Evolutionary conservation across 2,888 invertebrate genomes (phyloP).

Genomic region (Chesias legatella): DNA sequence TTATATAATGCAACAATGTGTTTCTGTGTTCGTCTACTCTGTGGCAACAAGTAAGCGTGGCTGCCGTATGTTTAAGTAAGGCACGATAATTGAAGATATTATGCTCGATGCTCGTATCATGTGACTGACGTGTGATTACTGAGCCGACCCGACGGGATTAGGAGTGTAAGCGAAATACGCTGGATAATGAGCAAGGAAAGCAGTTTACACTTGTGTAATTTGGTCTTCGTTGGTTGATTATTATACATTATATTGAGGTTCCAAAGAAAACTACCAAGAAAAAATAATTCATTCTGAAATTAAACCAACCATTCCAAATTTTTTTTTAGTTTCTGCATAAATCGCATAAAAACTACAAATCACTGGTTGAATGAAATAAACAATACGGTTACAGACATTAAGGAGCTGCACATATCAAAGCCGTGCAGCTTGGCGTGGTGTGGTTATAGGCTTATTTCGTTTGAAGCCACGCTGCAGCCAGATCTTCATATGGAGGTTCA

Average conservation of each 20-base stretch:
- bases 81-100: slow-evolving; percentile 79
- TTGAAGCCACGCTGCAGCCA: too few relatives aligned
- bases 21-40: slow-evolving; percentile 33
- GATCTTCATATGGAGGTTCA: too few relatives aligned
- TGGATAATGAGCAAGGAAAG: not conserved
- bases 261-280: not conserved
- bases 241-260: too few relatives aligned
- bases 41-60: slow-evolving; percentile 52
- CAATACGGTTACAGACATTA: too few relatives aligned
- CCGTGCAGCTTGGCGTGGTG: too few relatives aligned
- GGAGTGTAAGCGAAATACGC: slow-evolving; percentile 7
- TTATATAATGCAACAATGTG: slow-evolving; percentile 3
- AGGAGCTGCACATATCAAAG: too few relatives aligned
- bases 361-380: slow-evolving; percentile 54
- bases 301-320: slow-evolving; percentile 14
- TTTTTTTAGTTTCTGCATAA: too few relatives aligned
- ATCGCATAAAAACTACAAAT: slow-evolving; percentile 34
- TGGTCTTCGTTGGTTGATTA: too few relatives aligned
- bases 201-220: too few relatives aligned
- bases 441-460: too few relatives aligned
- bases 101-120: slow-evolving; percentile 67
- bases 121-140: slow-evolving; percentile 68
- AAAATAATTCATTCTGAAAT: slow-evolving; percentile 20
- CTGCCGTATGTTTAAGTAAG: slow-evolving; percentile 76
- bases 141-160: slow-evolving; percentile 27